Evolutionary conservation across 1,140 invertebrate genomes (phyloP), one percentile per base, ranked within the genome.

Genomic region (Sesamia nonagrioides): DNA sequence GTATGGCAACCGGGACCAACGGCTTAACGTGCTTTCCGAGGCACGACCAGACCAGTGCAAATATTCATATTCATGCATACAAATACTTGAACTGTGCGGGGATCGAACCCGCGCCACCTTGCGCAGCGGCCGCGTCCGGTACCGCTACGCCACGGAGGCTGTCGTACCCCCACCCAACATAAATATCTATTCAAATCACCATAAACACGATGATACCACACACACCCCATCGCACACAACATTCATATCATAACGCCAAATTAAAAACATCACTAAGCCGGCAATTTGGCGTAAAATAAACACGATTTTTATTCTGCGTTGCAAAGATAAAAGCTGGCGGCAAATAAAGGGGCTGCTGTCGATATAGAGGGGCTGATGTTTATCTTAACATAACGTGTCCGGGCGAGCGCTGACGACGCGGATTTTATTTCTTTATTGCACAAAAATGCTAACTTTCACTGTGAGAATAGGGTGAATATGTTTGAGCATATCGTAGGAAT

Each of bases 381-480:
- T 88, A 86, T 87, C 87, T 82, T 76, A 78, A 78, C 84, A 75
- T 82, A 81, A 81, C 85, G 82, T 78, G 77, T 82, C 79, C 52
- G 79, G 78, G 78, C 69, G 56, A 77, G 56, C 79, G 91, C 90
- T 90, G 90, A 92, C 78, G 82, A 71, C 35, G 86, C 89, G 74
- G 79, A 83, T 87, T 87, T 88, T 86, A 85, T 82, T 88, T 87
- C 88, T 91, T 91, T 92, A 90, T 91, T 89, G 86, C 83, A 76
- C 73, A 88, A 87, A 89, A 91, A 90, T 87, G 88, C 88, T 86
- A 88, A 88, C 86, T 85, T 85, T 85, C 83, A 85, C 42, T 58
- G 74, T 13, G 35, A n/a, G 18, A 8, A 21, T 78, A 82, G 69
- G 77, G 81, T 88, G 81, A 81, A 82, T 61, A 81, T 18, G 40